phyloP scores from a whole-genome alignment of 2,888 invertebrate species.

The Drosophila fungiperda region DNA sequence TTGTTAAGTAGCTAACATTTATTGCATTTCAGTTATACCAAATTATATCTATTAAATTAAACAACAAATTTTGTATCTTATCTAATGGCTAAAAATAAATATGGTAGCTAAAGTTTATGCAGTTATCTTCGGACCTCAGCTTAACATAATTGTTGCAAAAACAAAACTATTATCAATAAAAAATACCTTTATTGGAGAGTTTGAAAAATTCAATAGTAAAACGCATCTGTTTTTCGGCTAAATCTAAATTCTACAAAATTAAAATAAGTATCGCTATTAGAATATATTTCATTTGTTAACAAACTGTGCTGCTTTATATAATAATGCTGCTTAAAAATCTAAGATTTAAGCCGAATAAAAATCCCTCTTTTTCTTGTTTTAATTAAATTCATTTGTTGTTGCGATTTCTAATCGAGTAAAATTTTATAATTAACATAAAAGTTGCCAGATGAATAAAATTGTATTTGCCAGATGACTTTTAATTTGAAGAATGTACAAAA shows the following conservation, averaged over 20 bases:
- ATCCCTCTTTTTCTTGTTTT: background rate
- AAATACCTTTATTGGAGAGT: background rate
- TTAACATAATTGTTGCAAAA: background rate
- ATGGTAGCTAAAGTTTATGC: background rate
- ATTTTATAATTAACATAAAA: background rate
- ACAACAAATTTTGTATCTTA: background rate
- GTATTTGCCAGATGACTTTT: background rate
- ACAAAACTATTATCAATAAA: background rate
- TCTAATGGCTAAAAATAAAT: conserved; percentile 3
- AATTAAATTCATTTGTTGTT: background rate
- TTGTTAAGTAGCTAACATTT: background rate
- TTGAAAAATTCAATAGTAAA: background rate
- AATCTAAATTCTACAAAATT: background rate
- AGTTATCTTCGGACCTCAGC: background rate
- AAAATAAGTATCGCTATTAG: background rate
- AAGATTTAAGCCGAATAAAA: background rate
- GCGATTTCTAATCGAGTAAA: background rate
- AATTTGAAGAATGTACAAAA: background rate
- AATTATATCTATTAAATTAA: background rate
- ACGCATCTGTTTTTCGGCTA: background rate
- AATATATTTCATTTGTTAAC: background rate
- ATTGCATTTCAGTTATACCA: background rate
- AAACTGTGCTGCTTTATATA: background rate
- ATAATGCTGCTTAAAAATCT: background rate
- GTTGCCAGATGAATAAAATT: too few species aligned